These are phyloP conservation scores for Myotis findleyi DNA, from an alignment of 2,797 vertebrate species.

Conservation along the genomic window DNA sequence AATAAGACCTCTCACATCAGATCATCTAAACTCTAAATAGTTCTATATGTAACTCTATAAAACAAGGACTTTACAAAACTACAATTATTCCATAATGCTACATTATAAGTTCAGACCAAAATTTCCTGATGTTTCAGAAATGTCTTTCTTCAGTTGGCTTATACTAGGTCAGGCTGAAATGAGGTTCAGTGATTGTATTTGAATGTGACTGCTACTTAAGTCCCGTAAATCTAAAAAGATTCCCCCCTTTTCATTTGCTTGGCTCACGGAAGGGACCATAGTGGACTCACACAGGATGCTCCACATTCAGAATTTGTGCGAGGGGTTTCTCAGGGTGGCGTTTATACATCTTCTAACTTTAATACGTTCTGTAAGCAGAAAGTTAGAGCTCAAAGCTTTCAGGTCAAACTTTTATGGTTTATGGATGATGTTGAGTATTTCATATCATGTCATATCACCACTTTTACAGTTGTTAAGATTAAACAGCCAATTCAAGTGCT, in stretches of 20 bases:
- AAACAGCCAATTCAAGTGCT: not conserved
- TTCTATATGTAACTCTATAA: slow-evolving; percentile 45
- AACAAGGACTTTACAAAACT: slow-evolving; percentile 31
- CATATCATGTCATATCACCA: not conserved
- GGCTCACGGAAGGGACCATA: not conserved
- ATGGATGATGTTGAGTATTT: not conserved
- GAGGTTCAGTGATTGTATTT: not conserved
- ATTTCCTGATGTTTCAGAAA: slow-evolving; percentile 36
- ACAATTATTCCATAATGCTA: slow-evolving; percentile 3
- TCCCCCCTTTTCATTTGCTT: slow-evolving; percentile 26
- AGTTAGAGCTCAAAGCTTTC: slow-evolving; percentile 15
- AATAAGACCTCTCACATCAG: not conserved
- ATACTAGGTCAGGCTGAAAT: not conserved
- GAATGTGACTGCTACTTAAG: not conserved
- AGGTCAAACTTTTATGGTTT: not conserved
- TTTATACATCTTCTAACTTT: not conserved
- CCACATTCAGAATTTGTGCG: not conserved
- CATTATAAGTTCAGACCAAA: slow-evolving; percentile 9
- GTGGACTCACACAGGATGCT: not conserved
- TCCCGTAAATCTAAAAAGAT: not conserved
- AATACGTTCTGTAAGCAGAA: slow-evolving; percentile 24
- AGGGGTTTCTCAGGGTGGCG: not conserved
- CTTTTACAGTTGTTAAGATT: not conserved
- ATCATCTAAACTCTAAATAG: slow-evolving; percentile 23
- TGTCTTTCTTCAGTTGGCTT: slow-evolving; percentile 29